Percentiles rank a stretch among this genome's conserved stretches.
Evolutionary conservation across 2,888 invertebrate genomes (phyloP).

Genomic region (Platycheirus rosarum): DNA sequence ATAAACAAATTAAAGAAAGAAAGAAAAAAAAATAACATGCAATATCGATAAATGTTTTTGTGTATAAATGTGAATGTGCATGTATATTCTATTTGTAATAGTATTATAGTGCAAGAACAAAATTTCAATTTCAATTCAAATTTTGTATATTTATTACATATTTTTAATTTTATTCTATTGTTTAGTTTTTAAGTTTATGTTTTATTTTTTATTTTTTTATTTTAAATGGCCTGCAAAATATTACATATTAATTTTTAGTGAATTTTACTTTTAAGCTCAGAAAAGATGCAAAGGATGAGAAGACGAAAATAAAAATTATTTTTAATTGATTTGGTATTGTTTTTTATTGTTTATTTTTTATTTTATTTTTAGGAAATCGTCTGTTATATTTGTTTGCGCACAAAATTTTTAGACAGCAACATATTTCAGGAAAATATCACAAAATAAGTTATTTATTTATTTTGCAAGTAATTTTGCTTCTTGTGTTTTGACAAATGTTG

Average conservation of each 20-base stretch:
- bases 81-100: conserved; percentile 42
- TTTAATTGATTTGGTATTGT: conserved; percentile 54
- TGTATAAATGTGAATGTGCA: conserved; percentile 43
- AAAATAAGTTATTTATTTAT: too few relatives aligned
- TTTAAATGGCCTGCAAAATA: conserved; percentile 59
- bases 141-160: conserved; percentile 71
- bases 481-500: too few relatives aligned
- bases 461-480: too few relatives aligned
- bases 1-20: too few relatives aligned
- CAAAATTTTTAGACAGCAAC: too few relatives aligned
- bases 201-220: conserved; percentile 28
- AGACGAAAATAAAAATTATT: conserved; percentile 63
- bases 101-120: conserved; percentile 33
- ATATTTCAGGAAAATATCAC: too few relatives aligned
- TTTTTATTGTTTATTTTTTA: conserved; percentile 33
- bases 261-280: conserved; percentile 47
- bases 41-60: conserved; percentile 63
- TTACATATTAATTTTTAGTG: conserved; percentile 56
- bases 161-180: conserved; percentile 6
- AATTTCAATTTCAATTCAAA: conserved; percentile 39
- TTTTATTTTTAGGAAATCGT: too few relatives aligned
- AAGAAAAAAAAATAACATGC: conserved; percentile 44
- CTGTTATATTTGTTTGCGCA: too few relatives aligned
- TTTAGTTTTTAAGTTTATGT: conserved; percentile 49
- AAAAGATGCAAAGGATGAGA: conserved; percentile 32